Percentiles rank a stretch among this genome's conserved stretches.
phyloP scores from a whole-genome alignment of 2,888 invertebrate genomes.

The Lomographa bimaculata region DNA sequence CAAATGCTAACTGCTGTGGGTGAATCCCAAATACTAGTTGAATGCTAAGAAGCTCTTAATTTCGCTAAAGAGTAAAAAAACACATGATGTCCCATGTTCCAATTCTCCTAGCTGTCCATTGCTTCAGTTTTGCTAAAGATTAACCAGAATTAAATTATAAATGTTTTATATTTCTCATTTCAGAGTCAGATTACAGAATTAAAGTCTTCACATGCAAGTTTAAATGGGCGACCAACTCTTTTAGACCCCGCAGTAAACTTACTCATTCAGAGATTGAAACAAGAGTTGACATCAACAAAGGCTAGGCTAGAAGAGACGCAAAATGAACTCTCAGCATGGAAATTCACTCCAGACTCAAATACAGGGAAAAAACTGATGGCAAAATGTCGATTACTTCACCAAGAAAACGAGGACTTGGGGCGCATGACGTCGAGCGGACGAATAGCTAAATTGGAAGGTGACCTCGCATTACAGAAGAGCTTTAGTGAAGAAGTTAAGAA shows the following conservation, averaged over 20 bases:
- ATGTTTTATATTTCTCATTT: conserved; percentile 33
- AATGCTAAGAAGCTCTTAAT: too few relatives aligned
- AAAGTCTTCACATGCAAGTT: conserved; percentile 94
- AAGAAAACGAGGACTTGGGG: conserved; percentile 98
- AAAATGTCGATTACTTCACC: conserved; percentile 96
- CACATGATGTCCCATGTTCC: too few relatives aligned
- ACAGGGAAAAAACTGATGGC: conserved; percentile 99
- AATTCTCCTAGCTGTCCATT: too few relatives aligned
- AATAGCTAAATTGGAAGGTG: conserved; percentile 97
- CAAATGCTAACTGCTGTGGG: too few relatives aligned
- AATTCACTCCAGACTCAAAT: conserved; percentile 99
- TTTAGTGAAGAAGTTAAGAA: conserved; percentile 98
- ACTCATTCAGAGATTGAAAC: conserved; percentile 94
- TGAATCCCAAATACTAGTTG: too few relatives aligned
- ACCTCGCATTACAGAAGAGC: conserved; percentile 96
- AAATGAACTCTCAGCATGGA: conserved; percentile 99
- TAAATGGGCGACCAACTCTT: conserved; percentile 87
- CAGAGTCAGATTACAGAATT: conserved; percentile 97
- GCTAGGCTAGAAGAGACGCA: conserved; percentile 98
- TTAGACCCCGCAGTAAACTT: conserved; percentile 98
- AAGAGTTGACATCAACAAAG: conserved; percentile 94
- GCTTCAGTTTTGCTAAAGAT: too few relatives aligned
- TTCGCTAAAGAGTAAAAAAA: too few relatives aligned
- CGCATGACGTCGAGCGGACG: conserved; percentile 97
- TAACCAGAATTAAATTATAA: too few relatives aligned